phyloP scores from a whole-genome alignment of 2,797 vertebrate genomes.

The Spondyliosoma cantharus region DNA sequence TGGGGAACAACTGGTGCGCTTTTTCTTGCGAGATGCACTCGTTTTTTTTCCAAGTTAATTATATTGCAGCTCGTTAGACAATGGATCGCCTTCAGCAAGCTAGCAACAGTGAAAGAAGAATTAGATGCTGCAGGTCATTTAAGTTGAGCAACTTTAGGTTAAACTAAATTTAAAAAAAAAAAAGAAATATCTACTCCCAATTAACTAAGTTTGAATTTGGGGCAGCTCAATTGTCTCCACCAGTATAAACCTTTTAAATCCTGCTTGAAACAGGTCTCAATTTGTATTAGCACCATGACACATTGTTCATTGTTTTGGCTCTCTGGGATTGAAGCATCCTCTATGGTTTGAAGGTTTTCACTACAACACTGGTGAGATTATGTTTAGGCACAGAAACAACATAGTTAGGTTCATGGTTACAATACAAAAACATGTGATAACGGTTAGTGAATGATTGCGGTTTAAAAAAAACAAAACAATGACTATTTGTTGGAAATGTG shows the following conservation, averaged over 20 bases:
- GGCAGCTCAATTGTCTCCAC: constrained; percentile 42
- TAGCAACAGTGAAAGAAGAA: constrained; percentile 25
- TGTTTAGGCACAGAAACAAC: neutral
- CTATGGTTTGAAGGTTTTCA: neutral
- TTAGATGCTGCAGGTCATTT: constrained; percentile 52
- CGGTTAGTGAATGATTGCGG: neutral
- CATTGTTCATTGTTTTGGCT: constrained; percentile 3
- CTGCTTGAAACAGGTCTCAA: constrained; percentile 4
- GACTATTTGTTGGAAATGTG: neutral
- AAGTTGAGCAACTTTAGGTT: constrained; percentile 47
- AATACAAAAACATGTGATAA: neutral
- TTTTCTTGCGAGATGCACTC: constrained; percentile 48
- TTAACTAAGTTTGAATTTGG: constrained; percentile 50
- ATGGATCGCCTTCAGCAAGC: constrained; percentile 55
- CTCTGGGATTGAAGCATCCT: neutral
- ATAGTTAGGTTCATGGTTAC: neutral
- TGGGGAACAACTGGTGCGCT: constrained; percentile 34
- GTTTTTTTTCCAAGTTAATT: constrained; percentile 71
- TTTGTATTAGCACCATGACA: neutral
- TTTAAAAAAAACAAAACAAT: neutral
- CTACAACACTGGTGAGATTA: neutral
- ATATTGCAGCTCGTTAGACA: constrained; percentile 66
- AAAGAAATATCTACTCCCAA: constrained; percentile 18
- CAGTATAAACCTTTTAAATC: constrained; percentile 16
- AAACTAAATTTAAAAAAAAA: constrained; percentile 7